Evolutionary conservation across 2,797 vertebrate species (phyloP).

Genomic region (Dallia pectoralis): DNA sequence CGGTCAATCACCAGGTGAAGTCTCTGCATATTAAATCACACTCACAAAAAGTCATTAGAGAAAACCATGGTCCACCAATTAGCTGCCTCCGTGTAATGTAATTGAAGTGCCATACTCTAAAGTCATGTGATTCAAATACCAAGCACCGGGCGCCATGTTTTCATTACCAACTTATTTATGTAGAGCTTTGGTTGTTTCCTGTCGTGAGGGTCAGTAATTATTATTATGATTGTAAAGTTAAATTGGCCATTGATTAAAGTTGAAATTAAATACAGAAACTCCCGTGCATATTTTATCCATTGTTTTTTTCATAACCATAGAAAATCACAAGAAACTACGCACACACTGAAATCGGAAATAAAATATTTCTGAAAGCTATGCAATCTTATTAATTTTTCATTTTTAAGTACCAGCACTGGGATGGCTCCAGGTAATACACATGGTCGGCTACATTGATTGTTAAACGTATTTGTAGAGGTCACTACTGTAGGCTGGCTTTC

Average conservation of each 20-base stretch:
- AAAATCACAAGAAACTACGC: not conserved
- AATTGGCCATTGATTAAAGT: constrained; percentile 19
- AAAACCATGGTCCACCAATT: constrained; percentile 16
- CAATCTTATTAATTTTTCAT: not conserved
- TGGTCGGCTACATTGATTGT: not conserved
- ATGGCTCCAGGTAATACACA: not conserved
- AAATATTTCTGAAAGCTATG: not conserved
- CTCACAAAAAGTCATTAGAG: constrained; percentile 19
- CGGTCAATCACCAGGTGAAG: constrained; percentile 8
- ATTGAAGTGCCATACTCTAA: constrained; percentile 4
- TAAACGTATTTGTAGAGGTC: not conserved
- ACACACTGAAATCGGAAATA: not conserved
- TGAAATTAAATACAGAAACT: constrained; percentile 18
- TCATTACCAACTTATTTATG: constrained; percentile 15
- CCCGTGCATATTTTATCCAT: not conserved
- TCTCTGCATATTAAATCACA: not conserved
- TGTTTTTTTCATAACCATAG: not conserved
- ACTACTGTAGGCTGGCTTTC: too few relatives aligned
- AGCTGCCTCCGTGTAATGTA: constrained; percentile 18
- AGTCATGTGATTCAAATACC: not conserved
- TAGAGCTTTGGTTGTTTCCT: constrained; percentile 10
- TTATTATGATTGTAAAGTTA: constrained; percentile 14
- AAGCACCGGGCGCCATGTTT: constrained; percentile 2
- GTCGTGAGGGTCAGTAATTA: constrained; percentile 13
- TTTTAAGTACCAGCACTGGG: not conserved